These are phyloP conservation scores for Metridium senile DNA, from an alignment of 92 coral and sea anemone species.

Conservation along the genomic window DNA sequence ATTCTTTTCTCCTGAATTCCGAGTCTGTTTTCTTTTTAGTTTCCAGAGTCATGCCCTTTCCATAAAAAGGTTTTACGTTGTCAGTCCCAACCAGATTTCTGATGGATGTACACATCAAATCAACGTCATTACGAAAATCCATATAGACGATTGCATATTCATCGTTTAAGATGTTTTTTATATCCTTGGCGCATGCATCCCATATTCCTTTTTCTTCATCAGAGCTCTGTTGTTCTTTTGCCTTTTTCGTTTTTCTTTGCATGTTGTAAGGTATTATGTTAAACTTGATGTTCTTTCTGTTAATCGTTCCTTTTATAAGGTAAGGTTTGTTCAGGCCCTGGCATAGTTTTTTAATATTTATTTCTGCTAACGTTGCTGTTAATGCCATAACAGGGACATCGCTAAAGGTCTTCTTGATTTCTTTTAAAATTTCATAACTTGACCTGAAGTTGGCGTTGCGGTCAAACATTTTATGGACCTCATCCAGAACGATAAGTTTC, in stretches of 20 bases:
- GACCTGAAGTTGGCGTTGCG: constrained; percentile 44
- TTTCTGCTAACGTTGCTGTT: constrained; percentile 64
- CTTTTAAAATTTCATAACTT: constrained; percentile 36
- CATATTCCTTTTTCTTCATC: constrained; percentile 14
- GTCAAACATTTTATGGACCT: constrained; percentile 65
- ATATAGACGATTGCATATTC: constrained; percentile 36
- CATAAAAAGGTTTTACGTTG: constrained; percentile 44
- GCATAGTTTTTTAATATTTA: too few relatives aligned
- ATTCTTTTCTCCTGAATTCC: constrained; percentile 29
- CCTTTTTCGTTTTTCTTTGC: too few relatives aligned
- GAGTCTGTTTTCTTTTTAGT: constrained; percentile 26
- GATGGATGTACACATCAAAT: constrained; percentile 10
- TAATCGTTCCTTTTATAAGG: too few relatives aligned
- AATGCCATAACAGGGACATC: constrained; percentile 47
- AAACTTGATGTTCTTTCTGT: too few relatives aligned
- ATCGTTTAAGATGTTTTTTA: constrained; percentile 1
- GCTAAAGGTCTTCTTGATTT: constrained; percentile 25
- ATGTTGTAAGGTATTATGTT: too few relatives aligned
- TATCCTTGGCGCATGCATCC: constrained; percentile 13
- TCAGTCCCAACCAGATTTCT: constrained; percentile 17
- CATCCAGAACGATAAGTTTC: constrained; percentile 49
- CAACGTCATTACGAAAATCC: constrained; percentile 46
- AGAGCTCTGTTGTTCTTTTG: too few relatives aligned
- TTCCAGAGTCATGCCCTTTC: constrained; percentile 22
- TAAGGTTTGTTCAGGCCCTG: too few relatives aligned